These are phyloP conservation scores for Loris lydekkerianus DNA, from an alignment of 2,797 vertebrate genomes.

Conservation along the genomic window DNA sequence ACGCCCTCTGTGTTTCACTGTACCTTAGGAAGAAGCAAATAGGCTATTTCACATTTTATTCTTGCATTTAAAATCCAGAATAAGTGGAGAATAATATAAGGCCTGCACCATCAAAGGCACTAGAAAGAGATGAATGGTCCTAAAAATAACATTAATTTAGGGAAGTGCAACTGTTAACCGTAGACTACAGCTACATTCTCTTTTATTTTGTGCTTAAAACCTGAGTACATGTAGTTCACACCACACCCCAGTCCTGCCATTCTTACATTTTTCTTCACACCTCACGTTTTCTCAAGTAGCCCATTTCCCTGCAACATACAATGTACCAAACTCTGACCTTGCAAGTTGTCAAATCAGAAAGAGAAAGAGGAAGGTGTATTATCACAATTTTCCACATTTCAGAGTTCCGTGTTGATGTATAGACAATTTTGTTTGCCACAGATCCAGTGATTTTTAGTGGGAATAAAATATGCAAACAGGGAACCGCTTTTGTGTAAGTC, in stretches of 20 bases:
- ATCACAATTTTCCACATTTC: neutral
- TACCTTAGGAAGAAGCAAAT: neutral
- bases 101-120: neutral
- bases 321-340: conserved; percentile 39
- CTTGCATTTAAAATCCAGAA: neutral
- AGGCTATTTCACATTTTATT: neutral
- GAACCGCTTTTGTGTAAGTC: neutral
- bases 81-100: neutral
- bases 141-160: conserved; percentile 22
- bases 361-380: neutral
- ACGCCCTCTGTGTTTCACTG: neutral
- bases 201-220: neutral
- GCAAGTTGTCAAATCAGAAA: conserved; percentile 38
- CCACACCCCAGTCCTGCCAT: neutral
- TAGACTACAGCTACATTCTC: neutral
- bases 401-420: neutral
- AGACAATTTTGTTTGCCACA: neutral
- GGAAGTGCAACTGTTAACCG: neutral
- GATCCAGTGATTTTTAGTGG: neutral
- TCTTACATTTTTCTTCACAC: conserved; percentile 5
- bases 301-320: neutral
- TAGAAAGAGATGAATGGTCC: neutral
- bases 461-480: neutral
- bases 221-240: neutral
- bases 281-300: conserved; percentile 10